Evolutionary conservation across 2,797 vertebrate genomes (phyloP).

Genomic region (Bovichtus variegatus): DNA sequence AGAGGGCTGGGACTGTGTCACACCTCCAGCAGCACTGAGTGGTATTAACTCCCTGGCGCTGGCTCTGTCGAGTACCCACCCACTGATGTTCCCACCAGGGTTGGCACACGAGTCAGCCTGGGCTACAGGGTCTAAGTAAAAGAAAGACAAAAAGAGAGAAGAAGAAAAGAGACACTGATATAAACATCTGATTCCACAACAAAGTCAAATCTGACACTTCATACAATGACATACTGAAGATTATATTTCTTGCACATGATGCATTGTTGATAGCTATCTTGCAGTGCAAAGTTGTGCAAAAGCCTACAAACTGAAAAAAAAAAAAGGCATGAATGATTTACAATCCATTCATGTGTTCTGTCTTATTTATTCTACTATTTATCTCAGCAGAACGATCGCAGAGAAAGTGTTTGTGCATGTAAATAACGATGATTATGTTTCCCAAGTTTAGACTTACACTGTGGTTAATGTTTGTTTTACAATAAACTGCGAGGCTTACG

Average conservation of each 20-base stretch:
- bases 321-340: slow-evolving; percentile 51
- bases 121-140: slow-evolving; percentile 54
- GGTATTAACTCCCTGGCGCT: slow-evolving; percentile 61
- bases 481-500: slow-evolving; percentile 36
- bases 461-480: slow-evolving; percentile 36
- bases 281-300: slow-evolving; percentile 11
- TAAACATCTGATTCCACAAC: slow-evolving; percentile 26
- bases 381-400: slow-evolving; percentile 24
- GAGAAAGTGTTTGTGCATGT: slow-evolving; percentile 33
- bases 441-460: slow-evolving; percentile 16
- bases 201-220: slow-evolving; percentile 30
- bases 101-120: slow-evolving; percentile 52
- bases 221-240: slow-evolving; percentile 9
- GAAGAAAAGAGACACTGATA: slow-evolving; percentile 29
- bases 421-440: slow-evolving; percentile 29
- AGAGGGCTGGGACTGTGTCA: slow-evolving; percentile 73
- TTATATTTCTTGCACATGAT: slow-evolving; percentile 19
- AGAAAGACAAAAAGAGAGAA: slow-evolving; percentile 47
- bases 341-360: slow-evolving; percentile 41
- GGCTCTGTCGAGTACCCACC: slow-evolving; percentile 58
- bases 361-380: slow-evolving; percentile 29
- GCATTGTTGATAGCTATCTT: slow-evolving; percentile 21
- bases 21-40: slow-evolving; percentile 67
- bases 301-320: slow-evolving; percentile 16
- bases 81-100: slow-evolving; percentile 56